Base-by-base conservation (phyloP, 2,797 vertebrate genomes). In the Novumbra hubbsi region DNA sequence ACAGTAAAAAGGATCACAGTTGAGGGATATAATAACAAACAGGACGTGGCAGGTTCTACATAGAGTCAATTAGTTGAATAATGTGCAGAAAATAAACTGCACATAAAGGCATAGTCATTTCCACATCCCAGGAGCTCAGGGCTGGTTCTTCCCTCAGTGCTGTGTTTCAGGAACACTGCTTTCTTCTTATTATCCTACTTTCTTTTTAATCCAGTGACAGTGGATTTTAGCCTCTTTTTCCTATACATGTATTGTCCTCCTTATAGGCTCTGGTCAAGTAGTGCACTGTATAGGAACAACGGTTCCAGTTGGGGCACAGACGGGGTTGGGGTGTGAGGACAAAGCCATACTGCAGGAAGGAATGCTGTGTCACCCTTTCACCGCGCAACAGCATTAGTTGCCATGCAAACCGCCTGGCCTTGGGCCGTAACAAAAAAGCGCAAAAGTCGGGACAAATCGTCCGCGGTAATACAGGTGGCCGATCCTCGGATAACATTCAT, bases 351-450 rank as follows among this genome's bases (percentile, higher is more conserved):
- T 68, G 73, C 63, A 76, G 30, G 19, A 11, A 75, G 52, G 24
- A 32, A 19, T 70, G 75, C 79, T 71, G 73, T 73, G 74, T 79
- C 79, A 79, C 71, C 73, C 72, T 74, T 79, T 82, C 77, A 71
- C 32, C 63, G 34, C 72, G 66, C 74, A 80, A 79, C 80, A 79
- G 68, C 66, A 63, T 81, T 79, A 71, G 70, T 57, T 21, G 30
- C 73, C 73, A 55, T 55, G 4, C 17, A 19, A 6, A 6, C 50
- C 19, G 69, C 71, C 75, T 32, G 77, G 78, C 74, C 45, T 80
- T 79, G 78, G 82, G 78, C 71, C 76, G 80, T 84, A 73, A 78
- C n/a, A 60, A 41, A 74, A 50, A 68, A 69, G 74, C 55, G n/a
- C 24, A 21, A 28, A 68, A 72, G 68, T 57, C 34, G 28, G 28